These are phyloP conservation scores for Brachyhypopomus occidentalis DNA, from an alignment of 2,113 vertebrate genomes.

Conservation along the genomic window DNA sequence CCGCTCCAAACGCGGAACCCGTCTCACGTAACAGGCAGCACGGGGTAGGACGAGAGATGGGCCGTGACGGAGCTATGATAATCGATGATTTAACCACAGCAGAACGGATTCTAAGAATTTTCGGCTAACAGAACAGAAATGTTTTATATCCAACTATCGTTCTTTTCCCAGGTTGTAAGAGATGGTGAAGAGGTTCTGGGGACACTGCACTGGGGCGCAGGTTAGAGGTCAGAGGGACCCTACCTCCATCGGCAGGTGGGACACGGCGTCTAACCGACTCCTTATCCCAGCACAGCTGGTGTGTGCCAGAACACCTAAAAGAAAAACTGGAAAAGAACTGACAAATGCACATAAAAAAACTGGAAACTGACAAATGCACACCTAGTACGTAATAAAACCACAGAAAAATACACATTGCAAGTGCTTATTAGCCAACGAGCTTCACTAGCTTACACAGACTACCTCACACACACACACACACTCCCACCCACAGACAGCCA, in stretches of 20 bases:
- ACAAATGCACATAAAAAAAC: not conserved
- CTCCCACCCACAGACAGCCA: slow-evolving; percentile 17
- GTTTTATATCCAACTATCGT: not conserved
- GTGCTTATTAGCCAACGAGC: not conserved
- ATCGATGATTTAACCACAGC: no score
- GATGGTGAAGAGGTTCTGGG: not conserved
- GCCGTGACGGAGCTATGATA: no score
- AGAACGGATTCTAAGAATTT: no score
- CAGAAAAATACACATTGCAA: no score
- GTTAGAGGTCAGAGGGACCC: slow-evolving; percentile 1
- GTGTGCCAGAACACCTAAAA: slow-evolving; percentile 25
- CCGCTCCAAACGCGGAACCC: not conserved
- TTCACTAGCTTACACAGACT: not conserved
- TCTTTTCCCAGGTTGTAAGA: not conserved
- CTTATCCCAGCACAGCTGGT: slow-evolving; percentile 33
- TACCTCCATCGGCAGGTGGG: slow-evolving; percentile 36
- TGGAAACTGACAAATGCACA: not conserved
- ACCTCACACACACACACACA: slow-evolving; percentile 9
- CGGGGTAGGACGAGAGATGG: no score
- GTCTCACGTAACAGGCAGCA: no score
- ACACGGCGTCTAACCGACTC: slow-evolving; percentile 38
- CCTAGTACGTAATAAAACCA: no score
- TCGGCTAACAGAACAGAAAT: no score
- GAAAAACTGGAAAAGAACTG: not conserved
- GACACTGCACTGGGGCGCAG: not conserved